phyloP scores from a whole-genome alignment of 2,888 invertebrate species.

The Drosophila tripunctata region DNA sequence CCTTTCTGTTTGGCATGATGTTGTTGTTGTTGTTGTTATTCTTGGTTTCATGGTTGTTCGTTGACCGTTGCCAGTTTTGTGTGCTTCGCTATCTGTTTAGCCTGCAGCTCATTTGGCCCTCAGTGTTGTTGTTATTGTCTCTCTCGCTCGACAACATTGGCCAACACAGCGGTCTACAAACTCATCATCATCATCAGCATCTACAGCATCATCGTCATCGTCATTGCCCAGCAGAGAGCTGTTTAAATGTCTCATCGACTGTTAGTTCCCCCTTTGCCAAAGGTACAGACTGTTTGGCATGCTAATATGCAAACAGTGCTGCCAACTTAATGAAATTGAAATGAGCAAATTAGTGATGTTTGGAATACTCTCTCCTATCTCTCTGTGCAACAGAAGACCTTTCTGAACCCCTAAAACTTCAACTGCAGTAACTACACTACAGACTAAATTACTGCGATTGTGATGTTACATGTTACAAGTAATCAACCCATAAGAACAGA shows the following conservation, averaged over 20 bases:
- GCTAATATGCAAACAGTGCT: constrained; percentile 76
- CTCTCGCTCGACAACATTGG: constrained; percentile 48
- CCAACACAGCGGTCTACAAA: constrained; percentile 54
- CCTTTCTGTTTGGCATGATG: constrained; percentile 36
- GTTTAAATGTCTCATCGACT: constrained; percentile 68
- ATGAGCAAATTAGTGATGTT: constrained; percentile 72
- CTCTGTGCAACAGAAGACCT: neutral
- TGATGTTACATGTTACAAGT: neutral
- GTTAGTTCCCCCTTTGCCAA: constrained; percentile 24
- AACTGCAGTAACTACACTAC: neutral
- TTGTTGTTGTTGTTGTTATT: too few relatives aligned
- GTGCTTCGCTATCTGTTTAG: constrained; percentile 61
- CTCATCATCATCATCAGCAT: constrained; percentile 46
- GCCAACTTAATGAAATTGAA: constrained; percentile 79
- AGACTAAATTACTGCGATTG: neutral
- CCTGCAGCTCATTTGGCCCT: constrained; percentile 70
- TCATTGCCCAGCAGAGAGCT: constrained; percentile 64
- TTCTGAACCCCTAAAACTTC: neutral
- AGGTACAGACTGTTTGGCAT: constrained; percentile 61
- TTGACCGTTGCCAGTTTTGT: constrained; percentile 39
- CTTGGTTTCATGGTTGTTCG: constrained; percentile 28
- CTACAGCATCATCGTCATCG: constrained; percentile 23
- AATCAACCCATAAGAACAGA: neutral
- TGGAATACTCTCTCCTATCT: constrained; percentile 20
- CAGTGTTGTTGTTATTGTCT: constrained; percentile 49